These are phyloP conservation scores for Cydia strobilella DNA, from an alignment of 1,140 invertebrate species.

Conservation along the genomic window DNA sequence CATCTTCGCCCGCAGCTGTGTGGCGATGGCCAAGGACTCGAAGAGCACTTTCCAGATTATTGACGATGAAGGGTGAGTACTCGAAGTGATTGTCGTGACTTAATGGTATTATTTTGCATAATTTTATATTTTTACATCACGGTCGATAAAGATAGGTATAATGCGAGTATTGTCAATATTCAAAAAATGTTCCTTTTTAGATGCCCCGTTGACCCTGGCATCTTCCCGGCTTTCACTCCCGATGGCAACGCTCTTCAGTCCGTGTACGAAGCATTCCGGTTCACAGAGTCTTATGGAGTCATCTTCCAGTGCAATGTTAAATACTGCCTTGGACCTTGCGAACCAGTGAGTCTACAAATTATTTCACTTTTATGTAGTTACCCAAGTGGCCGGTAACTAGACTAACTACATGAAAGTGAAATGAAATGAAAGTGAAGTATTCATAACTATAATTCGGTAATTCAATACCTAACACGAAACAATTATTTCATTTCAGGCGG, in stretches of 20 bases:
- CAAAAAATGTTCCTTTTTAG: constrained; percentile 67
- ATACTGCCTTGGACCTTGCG: constrained; percentile 96
- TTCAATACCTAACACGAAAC: constrained; percentile 25
- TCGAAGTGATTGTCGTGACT: neutral
- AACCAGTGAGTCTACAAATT: constrained; percentile 85
- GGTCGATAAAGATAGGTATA: too few species aligned
- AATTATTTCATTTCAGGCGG: constrained; percentile 81
- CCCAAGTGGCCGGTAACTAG: too few species aligned
- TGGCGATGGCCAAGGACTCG: constrained; percentile 98
- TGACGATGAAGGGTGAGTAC: constrained; percentile 92
- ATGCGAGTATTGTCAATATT: too few species aligned
- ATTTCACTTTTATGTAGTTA: constrained; percentile 21
- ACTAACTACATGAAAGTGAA: too few species aligned
- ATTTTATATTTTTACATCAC: too few species aligned
- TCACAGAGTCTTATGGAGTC: constrained; percentile 97
- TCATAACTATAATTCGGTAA: neutral
- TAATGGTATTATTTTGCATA: too few species aligned
- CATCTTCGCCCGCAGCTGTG: constrained; percentile 96
- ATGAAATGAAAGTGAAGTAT: too few species aligned
- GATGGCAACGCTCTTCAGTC: constrained; percentile 94
- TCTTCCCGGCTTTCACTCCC: constrained; percentile 94
- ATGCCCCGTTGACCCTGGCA: constrained; percentile 95
- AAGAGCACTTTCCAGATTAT: constrained; percentile 98
- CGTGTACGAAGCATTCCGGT: constrained; percentile 96
- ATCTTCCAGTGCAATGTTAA: constrained; percentile 99